Evolutionary conservation across 1,140 invertebrate species (phyloP), one percentile per base, ranked within the genome.

Genomic region (Zaprionus capensis): DNA sequence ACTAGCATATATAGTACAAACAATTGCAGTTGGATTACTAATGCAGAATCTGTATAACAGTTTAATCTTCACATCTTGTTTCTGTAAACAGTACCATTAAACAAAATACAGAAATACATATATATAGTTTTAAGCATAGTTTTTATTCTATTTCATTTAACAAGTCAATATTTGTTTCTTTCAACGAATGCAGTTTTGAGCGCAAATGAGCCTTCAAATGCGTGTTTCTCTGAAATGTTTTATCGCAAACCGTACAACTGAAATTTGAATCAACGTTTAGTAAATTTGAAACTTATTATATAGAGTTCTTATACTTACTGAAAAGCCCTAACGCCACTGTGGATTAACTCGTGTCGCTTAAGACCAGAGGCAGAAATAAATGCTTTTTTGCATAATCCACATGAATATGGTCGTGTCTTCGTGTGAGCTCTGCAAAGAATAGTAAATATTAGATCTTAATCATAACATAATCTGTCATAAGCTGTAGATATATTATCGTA

Each of bases 181-280:
- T 72, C 1, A 56, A 14, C 0, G 38, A 5, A 26, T 86, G 83
- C 15, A 74, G n/a, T 46, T 83, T 88, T 0, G 83, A 87, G 9
- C 71, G 61, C 9, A 88, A 28, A 20, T 87, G 83, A 14, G 80
- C 84, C 28, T 87, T 88, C 2, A 87, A 55, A 46, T 87, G 83
- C 0, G 83, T 83, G n/a, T 78, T 87, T 22, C 83, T 71, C 65
- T 87, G 80, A 56, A 87, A 87, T 12, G 74, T 75, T 56, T 88
- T 81, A 12, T 87, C 64, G 26, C 83, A 87, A 20, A 59, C 72
- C 1, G 24, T 14, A 24, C 83, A 87, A 17, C 83, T 87, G 12
- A 4, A 72, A 68, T 3, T 1, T 28, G 9, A 5, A 38, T 20
- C 12, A 15, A 41, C 17, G 4, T 22, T 58, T 28, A 11, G 4